Evolutionary conservation across 1,140 invertebrate species (phyloP), one percentile per base, ranked within the genome.

Genomic region (Pogonomyrmex californicus): DNA sequence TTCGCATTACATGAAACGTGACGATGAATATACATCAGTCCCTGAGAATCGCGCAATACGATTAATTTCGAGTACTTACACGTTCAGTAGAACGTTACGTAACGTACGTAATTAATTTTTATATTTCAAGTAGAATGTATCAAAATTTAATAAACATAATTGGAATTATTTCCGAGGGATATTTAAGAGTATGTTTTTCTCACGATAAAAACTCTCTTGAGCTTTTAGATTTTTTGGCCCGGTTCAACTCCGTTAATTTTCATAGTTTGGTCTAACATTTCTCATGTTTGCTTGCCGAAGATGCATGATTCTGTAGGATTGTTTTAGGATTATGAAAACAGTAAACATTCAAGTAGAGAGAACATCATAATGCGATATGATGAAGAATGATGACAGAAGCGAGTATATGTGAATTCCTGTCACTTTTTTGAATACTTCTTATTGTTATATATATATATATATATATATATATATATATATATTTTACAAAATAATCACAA

Each of bases 301-400:
- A 85, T 77, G 44, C n/a, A 85, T 85, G 70, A 62, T 63, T 41
- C 33, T 23, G 38, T 62, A 36, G 30, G 6, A 85, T 75, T 77
- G 71, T 77, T 77, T 85, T 77, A 85, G 47, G 82, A 63, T n/a
- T 47, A 54, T 41, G 66, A 38, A 82, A 82, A 82, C 41, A 68
- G n/a, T 47, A 33, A 68, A 23, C 65, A 77, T 86, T 86, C 73
- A 71, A 70, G 41, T 65, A 65, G 79, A 86, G 47, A 65, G 71
- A 51, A 83, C n/a, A 17, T 1, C 38, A 17, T 83, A 47, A 85
- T 51, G 51, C 6, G 60, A 54, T 12, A 7, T 62, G 63, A 86
- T 68, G 76, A 44, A 79, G 38, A 63, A 86, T 81, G 62, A 86
- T 81, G 62, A 63, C 12, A 33, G 71, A 68, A 38, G 66, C 38